Evolutionary conservation across 2,888 invertebrate species (phyloP).

Genomic region (Lamellibrachia satsuma): DNA sequence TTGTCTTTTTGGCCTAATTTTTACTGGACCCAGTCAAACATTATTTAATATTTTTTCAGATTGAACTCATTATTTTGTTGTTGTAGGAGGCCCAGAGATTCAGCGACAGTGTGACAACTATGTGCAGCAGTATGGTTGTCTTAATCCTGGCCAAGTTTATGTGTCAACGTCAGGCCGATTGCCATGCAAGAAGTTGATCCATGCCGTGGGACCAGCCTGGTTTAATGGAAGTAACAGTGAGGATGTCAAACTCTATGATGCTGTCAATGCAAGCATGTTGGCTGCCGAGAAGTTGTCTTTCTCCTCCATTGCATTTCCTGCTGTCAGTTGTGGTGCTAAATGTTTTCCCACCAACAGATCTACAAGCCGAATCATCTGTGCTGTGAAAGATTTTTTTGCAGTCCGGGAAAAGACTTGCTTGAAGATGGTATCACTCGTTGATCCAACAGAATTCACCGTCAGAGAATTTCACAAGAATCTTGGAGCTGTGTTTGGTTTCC

Average conservation of each 20-base stretch:
- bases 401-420: not conserved
- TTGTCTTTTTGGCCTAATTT: too few relatives aligned
- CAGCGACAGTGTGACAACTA: not conserved
- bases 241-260: not conserved
- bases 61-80: not conserved
- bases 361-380: not conserved
- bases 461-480: not conserved
- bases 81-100: not conserved
- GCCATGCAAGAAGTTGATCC: not conserved
- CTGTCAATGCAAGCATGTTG: not conserved
- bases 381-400: not conserved
- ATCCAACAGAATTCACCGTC: not conserved
- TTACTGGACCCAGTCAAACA: too few relatives aligned
- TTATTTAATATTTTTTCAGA: too few relatives aligned
- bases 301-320: not conserved
- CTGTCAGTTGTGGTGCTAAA: not conserved
- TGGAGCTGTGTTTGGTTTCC: not conserved
- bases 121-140: not conserved
- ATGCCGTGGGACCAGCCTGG: not conserved
- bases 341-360: not conserved
- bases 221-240: not conserved
- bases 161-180: not conserved
- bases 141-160: not conserved
- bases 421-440: not conserved
- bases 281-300: not conserved